These are phyloP conservation scores for Aplysina aerophoba DNA, from an alignment of 37 sponge, comb jelly and placozoan genomes.

Conservation along the genomic window DNA sequence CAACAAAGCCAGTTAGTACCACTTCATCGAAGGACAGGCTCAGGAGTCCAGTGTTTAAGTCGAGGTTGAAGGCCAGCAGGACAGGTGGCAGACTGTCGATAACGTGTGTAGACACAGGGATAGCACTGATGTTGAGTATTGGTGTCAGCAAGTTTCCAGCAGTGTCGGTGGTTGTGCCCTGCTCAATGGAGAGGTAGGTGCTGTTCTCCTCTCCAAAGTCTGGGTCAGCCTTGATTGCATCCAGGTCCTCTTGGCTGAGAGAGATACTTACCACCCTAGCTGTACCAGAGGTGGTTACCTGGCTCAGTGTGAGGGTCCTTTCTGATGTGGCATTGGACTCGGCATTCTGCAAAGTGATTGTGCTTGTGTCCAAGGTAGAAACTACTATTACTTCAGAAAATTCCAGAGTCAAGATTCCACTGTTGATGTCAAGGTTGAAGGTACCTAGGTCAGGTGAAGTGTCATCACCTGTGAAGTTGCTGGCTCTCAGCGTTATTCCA, in stretches of 20 bases:
- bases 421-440: constrained; percentile 80
- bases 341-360: constrained; percentile 59
- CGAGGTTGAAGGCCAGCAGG: constrained; percentile 63
- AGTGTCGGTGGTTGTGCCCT: constrained; percentile 65
- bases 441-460: constrained; percentile 55
- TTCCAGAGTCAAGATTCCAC: constrained; percentile 55
- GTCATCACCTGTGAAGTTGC: constrained; percentile 72
- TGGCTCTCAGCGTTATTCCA: constrained; percentile 47
- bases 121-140: constrained; percentile 42
- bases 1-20: constrained; percentile 50
- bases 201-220: constrained; percentile 51
- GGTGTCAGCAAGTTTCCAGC: constrained; percentile 52
- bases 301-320: constrained; percentile 56
- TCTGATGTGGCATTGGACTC: background rate
- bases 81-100: constrained; percentile 76
- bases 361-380: constrained; percentile 48
- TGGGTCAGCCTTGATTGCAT: constrained; percentile 53
- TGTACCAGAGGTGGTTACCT: constrained; percentile 23
- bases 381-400: constrained; percentile 78
- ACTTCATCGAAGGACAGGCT: constrained; percentile 81
- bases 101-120: constrained; percentile 38
- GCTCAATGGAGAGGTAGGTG: constrained; percentile 58
- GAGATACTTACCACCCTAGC: constrained; percentile 52
- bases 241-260: constrained; percentile 57
- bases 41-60: constrained; percentile 75